Evolutionary conservation across 2,888 invertebrate genomes (phyloP).

Genomic region (Lasioglossum villosulum): DNA sequence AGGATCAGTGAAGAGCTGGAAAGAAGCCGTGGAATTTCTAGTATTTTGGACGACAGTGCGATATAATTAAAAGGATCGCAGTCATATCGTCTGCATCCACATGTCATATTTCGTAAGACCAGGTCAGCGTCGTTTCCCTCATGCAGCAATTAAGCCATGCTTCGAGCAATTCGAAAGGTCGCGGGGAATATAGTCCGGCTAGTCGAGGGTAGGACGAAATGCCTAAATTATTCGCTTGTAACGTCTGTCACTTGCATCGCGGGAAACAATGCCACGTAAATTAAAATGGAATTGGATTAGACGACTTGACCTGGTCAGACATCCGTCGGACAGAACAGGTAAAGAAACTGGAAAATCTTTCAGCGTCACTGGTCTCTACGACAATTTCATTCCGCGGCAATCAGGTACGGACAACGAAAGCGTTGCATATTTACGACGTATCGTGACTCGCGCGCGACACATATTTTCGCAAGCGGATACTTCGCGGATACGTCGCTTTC

Average conservation of each 20-base stretch:
- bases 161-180: neutral
- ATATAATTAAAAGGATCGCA: neutral
- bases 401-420: neutral
- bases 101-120: neutral
- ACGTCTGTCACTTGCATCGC: slow-evolving; percentile 55
- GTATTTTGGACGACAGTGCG: slow-evolving; percentile 29
- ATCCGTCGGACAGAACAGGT: slow-evolving; percentile 29
- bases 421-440: neutral
- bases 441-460: neutral
- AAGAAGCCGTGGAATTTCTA: slow-evolving; percentile 31
- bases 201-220: neutral
- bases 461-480: neutral
- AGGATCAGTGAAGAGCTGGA: slow-evolving; percentile 48
- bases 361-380: neutral
- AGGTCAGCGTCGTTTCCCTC: neutral
- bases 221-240: slow-evolving; percentile 59
- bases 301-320: slow-evolving; percentile 33
- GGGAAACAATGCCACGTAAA: slow-evolving; percentile 58
- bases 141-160: neutral
- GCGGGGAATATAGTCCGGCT: neutral
- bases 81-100: neutral
- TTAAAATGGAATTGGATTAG: slow-evolving; percentile 64
- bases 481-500: neutral
- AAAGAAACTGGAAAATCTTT: slow-evolving; percentile 29
- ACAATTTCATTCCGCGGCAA: neutral